These are phyloP conservation scores for Teleopsis dalmanni DNA, from an alignment of 1,140 invertebrate species.

Conservation along the genomic window DNA sequence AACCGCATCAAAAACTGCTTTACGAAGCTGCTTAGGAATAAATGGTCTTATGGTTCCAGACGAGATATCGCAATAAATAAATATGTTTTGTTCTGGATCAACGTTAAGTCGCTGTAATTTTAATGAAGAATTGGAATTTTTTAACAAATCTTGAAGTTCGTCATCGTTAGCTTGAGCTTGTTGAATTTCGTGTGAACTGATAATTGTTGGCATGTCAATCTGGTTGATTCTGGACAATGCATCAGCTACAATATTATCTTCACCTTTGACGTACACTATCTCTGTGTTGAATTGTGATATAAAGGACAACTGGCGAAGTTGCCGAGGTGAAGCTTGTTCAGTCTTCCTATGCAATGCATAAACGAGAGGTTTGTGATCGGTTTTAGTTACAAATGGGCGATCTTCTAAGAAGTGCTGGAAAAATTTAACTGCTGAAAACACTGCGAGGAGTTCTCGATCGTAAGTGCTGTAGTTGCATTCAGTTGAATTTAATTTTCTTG, in stretches of 20 bases:
- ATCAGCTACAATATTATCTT: slow-evolving; percentile 29
- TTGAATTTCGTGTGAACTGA: slow-evolving; percentile 16
- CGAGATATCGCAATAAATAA: slow-evolving; percentile 1
- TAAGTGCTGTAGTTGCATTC: slow-evolving; percentile 32
- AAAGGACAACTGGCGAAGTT: slow-evolving; percentile 23
- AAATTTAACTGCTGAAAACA: slow-evolving; percentile 20
- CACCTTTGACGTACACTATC: slow-evolving; percentile 22
- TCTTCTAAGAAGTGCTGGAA: slow-evolving; percentile 24
- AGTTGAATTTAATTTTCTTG: slow-evolving; percentile 25
- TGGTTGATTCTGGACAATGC: slow-evolving; percentile 18
- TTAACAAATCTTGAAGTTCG: slow-evolving; percentile 16
- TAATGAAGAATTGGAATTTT: slow-evolving; percentile 20
- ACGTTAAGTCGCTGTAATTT: slow-evolving; percentile 5
- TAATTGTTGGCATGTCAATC: slow-evolving; percentile 3
- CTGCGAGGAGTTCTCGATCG: slow-evolving; percentile 41
- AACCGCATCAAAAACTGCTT: slow-evolving; percentile 13
- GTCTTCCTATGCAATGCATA: background rate
- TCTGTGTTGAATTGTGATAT: slow-evolving; percentile 24
- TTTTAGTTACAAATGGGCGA: slow-evolving; percentile 23
- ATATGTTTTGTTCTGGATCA: background rate
- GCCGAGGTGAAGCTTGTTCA: slow-evolving; percentile 13
- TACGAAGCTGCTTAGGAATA: slow-evolving; percentile 5
- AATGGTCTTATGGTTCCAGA: slow-evolving; percentile 13
- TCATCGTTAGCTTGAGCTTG: slow-evolving; percentile 19
- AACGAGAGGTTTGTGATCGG: slow-evolving; percentile 42